Evolutionary conservation across 2,797 vertebrate genomes (phyloP).

Genomic region (Hypotaenidia okinawae): DNA sequence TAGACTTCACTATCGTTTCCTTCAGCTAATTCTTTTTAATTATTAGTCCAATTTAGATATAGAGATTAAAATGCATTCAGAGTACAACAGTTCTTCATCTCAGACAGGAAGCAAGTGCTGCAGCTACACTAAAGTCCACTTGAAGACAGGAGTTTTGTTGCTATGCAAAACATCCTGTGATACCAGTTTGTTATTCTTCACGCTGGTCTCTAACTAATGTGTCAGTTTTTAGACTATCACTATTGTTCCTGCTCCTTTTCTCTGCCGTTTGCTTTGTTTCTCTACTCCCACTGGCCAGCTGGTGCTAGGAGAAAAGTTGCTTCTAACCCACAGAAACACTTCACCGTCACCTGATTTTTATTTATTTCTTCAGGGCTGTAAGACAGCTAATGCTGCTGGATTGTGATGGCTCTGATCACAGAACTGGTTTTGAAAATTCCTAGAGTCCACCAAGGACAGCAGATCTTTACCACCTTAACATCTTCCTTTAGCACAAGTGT

Average conservation of each 20-base stretch:
- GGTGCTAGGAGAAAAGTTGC: constrained; percentile 19
- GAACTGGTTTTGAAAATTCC: background rate
- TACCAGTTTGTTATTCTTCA: constrained; percentile 24
- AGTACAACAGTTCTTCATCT: constrained; percentile 21
- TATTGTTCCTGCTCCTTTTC: constrained; percentile 42
- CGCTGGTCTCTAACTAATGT: background rate
- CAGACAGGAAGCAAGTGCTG: constrained; percentile 33
- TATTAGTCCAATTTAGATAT: constrained; percentile 36
- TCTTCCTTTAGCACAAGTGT: background rate
- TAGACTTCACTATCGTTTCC: background rate
- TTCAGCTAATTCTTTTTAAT: background rate
- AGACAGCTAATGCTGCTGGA: background rate
- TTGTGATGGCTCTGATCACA: background rate
- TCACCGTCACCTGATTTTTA: background rate
- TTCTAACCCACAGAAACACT: constrained; percentile 18
- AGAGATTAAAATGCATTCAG: constrained; percentile 42
- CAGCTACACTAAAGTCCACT: constrained; percentile 22
- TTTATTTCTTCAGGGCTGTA: background rate
- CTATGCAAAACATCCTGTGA: constrained; percentile 58
- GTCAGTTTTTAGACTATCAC: constrained; percentile 28
- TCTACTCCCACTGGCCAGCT: constrained; percentile 45
- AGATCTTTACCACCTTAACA: background rate
- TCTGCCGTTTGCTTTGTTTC: constrained; percentile 49
- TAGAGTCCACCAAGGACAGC: background rate
- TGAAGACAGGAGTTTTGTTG: constrained; percentile 46